Evolutionary conservation across 2,113 vertebrate species (phyloP), one percentile per base, ranked within the genome.

Genomic region (Danio rerio): DNA sequence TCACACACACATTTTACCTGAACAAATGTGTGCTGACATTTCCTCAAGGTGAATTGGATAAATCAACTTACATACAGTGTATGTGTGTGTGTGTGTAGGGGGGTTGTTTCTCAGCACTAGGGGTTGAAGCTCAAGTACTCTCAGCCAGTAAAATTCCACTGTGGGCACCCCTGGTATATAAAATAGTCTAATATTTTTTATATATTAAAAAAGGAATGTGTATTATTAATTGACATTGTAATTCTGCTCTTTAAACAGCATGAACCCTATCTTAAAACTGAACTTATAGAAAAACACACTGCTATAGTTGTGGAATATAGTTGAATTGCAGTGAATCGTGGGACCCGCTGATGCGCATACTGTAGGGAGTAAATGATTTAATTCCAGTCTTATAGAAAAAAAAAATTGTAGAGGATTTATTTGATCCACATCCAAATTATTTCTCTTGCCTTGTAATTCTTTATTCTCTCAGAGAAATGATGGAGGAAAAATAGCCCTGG

Each of bases 381-480:
- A 86, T 84, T 91, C 89, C 89, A 90, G 87, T 87, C 79, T 89
- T 90, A n/a, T n/a, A n/a, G 91, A 90, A 92, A 89, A 86, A 66
- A 78, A 88, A 9, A 88, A 88, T 91, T 89, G 79, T 85, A 59
- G 84, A 90, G 87, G 86, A 83, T 86, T 69, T 72, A 76, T 86
- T 85, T 81, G 84, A 90, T 90, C 87, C 78, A 70, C 71, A 87
- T 80, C 65, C 59, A 81, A 43, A 83, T 94, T 90, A 94, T 92
- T 91, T 88, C 77, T 88, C 88, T 79, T 91, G 90, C 89, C 89
- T 82, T 88, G 86, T 87, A 90, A 93, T 93, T 91, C 87, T 86
- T 88, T 90, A 92, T 94, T 93, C 90, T 91, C 87, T 92, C 71
- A 86, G 90, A 91, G 89, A 89, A 88, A 89, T 78, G 89, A 82